Evolutionary conservation across 2,113 vertebrate species (phyloP), one percentile per base, ranked within the genome.

Genomic region (Centrocercus urophasianus): DNA sequence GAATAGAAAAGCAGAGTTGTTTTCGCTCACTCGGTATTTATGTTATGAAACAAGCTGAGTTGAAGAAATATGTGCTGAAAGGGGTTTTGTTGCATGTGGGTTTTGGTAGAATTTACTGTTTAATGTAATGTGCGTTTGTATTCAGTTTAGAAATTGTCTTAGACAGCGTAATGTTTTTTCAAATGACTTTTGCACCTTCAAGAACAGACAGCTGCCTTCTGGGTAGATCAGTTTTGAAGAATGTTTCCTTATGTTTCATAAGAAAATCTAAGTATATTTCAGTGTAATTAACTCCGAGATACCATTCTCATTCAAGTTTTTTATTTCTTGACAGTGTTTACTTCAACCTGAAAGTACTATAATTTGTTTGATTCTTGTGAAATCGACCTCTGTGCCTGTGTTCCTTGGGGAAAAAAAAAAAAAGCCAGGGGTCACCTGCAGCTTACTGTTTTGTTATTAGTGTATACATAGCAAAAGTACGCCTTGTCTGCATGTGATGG

Each of bases 121-220:
- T 40, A 64, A 60, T 88, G 16, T 56, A 61, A 75, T 27, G 19
- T 71, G 28, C 67, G 50, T 83, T 90, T 71, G 13, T 90, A 8
- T 91, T 91, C 8, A 13, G 38, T 83, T 70, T 80, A 88, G 83
- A 86, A 92, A 47, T 81, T 40, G 10, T 30, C 25, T 38, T 48
- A 34, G 48, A 36, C 4, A 47, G 6, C 17, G 75, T 88, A 50
- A 40, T 47, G 16, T 18, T 89, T 90, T 13, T 38, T 32, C 50
- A 28, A 88, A 20, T 80, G 65, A 60, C 71, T 73, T 8, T 22
- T 57, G 38, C 15, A n/a, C 50, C 64, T 88, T 85, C 59, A 73
- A 43, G 60, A 80, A 56, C 21, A 73, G 40, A 10, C 11, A 83
- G 42, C 50, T 94, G 32, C 78, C 32, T 67, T 83, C 69, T 75